These are phyloP conservation scores for Archegozetes longisetosus DNA, from an alignment of 1,140 invertebrate genomes.

Conservation along the genomic window DNA sequence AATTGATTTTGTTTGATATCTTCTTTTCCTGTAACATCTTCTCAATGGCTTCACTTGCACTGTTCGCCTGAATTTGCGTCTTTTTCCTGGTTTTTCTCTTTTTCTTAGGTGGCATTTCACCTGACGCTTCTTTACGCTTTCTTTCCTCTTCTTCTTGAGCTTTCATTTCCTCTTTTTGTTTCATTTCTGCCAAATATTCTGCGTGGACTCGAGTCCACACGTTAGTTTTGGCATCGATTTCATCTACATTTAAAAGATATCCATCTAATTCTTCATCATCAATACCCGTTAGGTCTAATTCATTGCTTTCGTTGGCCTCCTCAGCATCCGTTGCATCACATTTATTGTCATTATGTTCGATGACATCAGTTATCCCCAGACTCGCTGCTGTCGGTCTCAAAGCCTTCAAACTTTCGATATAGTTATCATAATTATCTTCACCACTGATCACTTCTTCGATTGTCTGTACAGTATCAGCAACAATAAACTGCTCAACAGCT, in stretches of 20 bases:
- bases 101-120: constrained; percentile 20
- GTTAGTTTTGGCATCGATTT: constrained; percentile 55
- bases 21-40: constrained; percentile 88
- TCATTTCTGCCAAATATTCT: constrained; percentile 62
- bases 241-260: constrained; percentile 56
- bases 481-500: constrained; percentile 5
- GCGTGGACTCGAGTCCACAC: constrained; percentile 72
- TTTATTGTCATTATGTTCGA: constrained; percentile 1
- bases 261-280: constrained; percentile 74
- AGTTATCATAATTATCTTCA: constrained; percentile 10
- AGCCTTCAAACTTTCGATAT: constrained; percentile 12
- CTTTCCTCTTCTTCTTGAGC: constrained; percentile 37
- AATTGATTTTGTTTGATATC: constrained; percentile 92
- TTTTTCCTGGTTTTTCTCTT: constrained; percentile 26
- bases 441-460: constrained; percentile 13
- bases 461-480: constrained; percentile 22
- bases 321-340: neutral
- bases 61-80: constrained; percentile 49
- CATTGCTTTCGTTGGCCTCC: constrained; percentile 30
- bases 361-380: constrained; percentile 25
- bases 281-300: constrained; percentile 58
- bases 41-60: constrained; percentile 76
- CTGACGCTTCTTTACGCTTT: constrained; percentile 26
- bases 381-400: constrained; percentile 29
- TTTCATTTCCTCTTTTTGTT: constrained; percentile 31